These are phyloP conservation scores for Cariama cristata DNA, from an alignment of 2,113 vertebrate species.

Conservation along the genomic window DNA sequence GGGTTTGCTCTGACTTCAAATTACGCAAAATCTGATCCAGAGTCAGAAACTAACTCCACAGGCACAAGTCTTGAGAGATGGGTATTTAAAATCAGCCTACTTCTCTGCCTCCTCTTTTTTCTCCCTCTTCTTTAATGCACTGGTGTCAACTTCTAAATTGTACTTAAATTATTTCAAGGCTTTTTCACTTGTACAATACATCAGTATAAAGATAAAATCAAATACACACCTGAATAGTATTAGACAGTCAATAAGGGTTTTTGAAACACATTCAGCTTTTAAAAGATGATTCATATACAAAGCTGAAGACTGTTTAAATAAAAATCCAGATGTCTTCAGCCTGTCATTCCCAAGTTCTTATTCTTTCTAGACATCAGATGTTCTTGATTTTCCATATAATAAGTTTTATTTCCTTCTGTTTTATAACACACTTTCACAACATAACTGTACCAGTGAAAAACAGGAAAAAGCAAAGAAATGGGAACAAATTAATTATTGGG, in stretches of 20 bases:
- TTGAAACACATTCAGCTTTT: background rate
- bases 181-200: background rate
- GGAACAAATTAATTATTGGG: background rate
- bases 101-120: background rate
- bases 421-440: background rate
- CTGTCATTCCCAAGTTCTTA: background rate
- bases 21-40: background rate
- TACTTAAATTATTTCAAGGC: background rate
- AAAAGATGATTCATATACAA: background rate
- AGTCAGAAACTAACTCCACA: background rate
- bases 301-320: background rate
- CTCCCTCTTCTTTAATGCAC: background rate
- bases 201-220: background rate
- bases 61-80: background rate
- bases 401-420: background rate
- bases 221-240: background rate
- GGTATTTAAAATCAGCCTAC: background rate
- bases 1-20: background rate
- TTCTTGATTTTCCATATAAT: background rate
- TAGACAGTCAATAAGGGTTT: background rate
- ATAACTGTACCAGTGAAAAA: background rate
- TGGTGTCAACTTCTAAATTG: background rate
- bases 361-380: constrained; percentile 15
- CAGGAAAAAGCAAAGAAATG: background rate
- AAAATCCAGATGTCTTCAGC: constrained; percentile 14